Conservation (phyloP, 2,113 vertebrate species). For the Ginglymostoma cirratum region DNA sequence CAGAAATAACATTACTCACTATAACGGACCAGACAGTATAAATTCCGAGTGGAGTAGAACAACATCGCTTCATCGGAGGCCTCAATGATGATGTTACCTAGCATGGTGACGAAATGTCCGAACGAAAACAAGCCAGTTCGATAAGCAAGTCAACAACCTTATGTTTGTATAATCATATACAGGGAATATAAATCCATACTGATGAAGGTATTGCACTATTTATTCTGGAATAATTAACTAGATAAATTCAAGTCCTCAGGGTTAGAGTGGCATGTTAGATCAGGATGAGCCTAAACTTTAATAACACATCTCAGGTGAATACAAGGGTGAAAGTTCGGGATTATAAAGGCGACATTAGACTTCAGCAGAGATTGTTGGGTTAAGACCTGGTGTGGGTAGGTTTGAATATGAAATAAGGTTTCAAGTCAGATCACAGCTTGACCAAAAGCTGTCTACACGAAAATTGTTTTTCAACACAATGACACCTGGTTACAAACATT, state of each 20-base stretch:
- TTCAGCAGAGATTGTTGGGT: neutral
- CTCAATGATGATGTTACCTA: too few species aligned
- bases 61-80: too few species aligned
- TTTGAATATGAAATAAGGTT: neutral
- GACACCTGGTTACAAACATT: neutral
- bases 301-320: neutral
- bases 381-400: neutral
- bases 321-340: neutral
- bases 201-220: neutral
- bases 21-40: too few species aligned
- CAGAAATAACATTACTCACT: too few species aligned
- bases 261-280: neutral
- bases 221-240: neutral
- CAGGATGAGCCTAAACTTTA: neutral
- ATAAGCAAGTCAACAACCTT: too few species aligned
- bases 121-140: too few species aligned
- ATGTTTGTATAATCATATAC: neutral
- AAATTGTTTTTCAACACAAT: slow-evolving; percentile 15
- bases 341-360: neutral
- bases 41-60: too few species aligned
- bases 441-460: neutral
- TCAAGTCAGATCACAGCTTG: neutral
- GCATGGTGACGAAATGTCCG: too few species aligned
- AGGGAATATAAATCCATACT: neutral
- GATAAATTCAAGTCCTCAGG: neutral